These are phyloP conservation scores for Amblyteles armatorius DNA, from an alignment of 2,888 invertebrate species.

Conservation along the genomic window DNA sequence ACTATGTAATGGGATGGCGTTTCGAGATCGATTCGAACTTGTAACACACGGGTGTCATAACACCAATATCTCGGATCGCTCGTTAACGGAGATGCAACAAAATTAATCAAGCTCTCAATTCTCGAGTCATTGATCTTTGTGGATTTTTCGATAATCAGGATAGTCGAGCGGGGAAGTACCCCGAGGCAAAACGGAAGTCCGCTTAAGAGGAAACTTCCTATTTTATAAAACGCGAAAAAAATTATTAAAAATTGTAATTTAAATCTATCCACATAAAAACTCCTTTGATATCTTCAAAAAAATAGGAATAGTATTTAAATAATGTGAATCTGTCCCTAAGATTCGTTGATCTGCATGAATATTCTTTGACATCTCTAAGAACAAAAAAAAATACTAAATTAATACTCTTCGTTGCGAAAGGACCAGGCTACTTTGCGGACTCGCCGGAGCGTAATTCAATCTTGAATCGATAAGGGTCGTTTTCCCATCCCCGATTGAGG, in stretches of 20 bases:
- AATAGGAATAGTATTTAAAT: not conserved
- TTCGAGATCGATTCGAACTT: not conserved
- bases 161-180: too few relatives aligned
- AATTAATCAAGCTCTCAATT: not conserved
- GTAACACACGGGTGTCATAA: not conserved
- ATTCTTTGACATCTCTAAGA: not conserved
- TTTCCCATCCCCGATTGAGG: not conserved
- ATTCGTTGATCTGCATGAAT: not conserved
- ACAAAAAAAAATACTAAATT: not conserved
- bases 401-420: not conserved
- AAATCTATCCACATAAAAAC: not conserved
- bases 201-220: not conserved
- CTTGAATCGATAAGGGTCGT: slow-evolving; percentile 53
- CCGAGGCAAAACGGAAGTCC: not conserved
- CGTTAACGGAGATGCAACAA: slow-evolving; percentile 2
- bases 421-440: not conserved
- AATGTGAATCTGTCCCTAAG: not conserved
- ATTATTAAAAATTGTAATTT: not conserved
- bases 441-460: slow-evolving; percentile 39
- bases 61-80: not conserved
- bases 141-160: not conserved
- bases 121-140: not conserved
- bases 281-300: not conserved
- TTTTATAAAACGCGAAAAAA: not conserved
- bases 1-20: slow-evolving; percentile 10